A percentile compares a stretch with the other conserved stretches of the same genome.
Evolutionary conservation across 2,113 vertebrate genomes (phyloP).

Genomic region (Mus pahari): DNA sequence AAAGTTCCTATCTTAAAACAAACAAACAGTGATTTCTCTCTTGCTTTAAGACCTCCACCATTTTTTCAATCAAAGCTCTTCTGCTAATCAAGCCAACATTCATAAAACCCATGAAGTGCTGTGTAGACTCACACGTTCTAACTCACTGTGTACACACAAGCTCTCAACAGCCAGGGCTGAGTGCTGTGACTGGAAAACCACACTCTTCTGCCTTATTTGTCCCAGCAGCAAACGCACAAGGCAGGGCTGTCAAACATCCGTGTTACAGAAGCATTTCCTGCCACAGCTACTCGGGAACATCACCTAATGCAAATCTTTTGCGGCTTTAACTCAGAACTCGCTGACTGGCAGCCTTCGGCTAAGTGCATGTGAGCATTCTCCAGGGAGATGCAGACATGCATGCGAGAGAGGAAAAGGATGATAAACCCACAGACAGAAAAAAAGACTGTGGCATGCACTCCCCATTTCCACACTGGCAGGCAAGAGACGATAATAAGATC

Average conservation of each 20-base stretch:
- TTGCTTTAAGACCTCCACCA: not conserved
- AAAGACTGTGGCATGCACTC: not conserved
- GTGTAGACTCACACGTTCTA: not conserved
- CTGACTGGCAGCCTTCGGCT: not conserved
- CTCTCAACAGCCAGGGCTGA: not conserved
- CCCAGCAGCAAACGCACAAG: not conserved
- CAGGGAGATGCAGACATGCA: not conserved
- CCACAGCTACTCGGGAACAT: not conserved
- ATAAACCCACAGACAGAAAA: not conserved
- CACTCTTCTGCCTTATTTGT: not conserved
- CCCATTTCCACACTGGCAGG: not conserved
- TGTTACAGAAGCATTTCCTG: not conserved
- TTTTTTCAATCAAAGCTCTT: slow-evolving; percentile 12
- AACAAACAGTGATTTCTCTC: not conserved
- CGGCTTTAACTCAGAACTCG: not conserved
- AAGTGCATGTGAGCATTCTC: not conserved
- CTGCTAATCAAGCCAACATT: not conserved
- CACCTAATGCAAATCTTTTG: not conserved
- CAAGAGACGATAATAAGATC: not conserved
- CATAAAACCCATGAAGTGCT: not conserved
- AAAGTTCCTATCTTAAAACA: not conserved
- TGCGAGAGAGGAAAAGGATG: not conserved
- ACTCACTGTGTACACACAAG: not conserved
- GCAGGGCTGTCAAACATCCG: not conserved
- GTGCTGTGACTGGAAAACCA: not conserved